These are phyloP conservation scores for Lepidurus apus DNA, from an alignment of 1,140 invertebrate species.

Conservation along the genomic window DNA sequence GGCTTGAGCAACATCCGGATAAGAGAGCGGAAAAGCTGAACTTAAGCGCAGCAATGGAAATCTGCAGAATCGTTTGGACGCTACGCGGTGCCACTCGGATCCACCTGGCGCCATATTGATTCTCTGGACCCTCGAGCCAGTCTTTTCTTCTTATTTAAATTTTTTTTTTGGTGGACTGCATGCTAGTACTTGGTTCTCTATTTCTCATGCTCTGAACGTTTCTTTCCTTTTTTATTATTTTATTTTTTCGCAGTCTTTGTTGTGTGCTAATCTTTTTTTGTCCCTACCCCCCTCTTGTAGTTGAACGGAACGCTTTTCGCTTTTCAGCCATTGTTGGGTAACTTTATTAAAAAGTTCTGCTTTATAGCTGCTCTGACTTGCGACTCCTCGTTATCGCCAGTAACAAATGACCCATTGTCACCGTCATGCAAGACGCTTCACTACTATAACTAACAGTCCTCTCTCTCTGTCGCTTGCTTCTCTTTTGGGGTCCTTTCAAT, in stretches of 20 bases:
- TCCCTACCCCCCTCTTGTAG: not conserved
- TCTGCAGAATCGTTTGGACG: not conserved
- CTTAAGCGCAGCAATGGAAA: not conserved
- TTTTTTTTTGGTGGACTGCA: not conserved
- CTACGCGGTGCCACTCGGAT: conserved; percentile 6
- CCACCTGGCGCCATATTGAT: conserved; percentile 18
- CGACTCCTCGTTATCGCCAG: not conserved
- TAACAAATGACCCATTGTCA: not conserved
- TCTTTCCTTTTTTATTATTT: not conserved
- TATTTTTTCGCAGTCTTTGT: not conserved
- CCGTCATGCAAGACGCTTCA: not conserved
- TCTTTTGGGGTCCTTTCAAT: not conserved
- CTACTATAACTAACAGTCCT: not conserved
- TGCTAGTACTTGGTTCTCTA: not conserved
- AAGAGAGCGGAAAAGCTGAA: too few species aligned
- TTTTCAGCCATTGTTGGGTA: not conserved
- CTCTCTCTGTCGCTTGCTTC: not conserved
- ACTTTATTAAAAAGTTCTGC: not conserved
- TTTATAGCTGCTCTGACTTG: not conserved
- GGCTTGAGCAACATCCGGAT: too few species aligned
- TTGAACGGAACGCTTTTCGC: not conserved
- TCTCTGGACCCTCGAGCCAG: not conserved
- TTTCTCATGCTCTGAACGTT: not conserved
- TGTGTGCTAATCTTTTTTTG: not conserved
- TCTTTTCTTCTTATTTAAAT: not conserved